Evolutionary conservation across 2,797 vertebrate genomes (phyloP).

Genomic region (Falco berigora): DNA sequence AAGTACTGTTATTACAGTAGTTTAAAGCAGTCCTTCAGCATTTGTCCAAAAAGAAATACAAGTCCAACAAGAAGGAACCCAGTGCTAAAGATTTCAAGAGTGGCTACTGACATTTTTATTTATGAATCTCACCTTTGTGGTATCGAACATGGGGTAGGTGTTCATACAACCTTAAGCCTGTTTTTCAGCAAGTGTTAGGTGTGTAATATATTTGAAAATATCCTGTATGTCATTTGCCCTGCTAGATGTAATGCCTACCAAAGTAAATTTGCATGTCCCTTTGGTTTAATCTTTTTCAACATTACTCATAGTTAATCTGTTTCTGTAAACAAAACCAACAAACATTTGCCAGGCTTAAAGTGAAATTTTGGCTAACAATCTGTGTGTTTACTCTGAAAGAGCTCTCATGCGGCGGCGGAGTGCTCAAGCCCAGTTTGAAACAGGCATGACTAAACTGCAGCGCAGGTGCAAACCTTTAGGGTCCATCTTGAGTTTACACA

Average conservation of each 20-base stretch:
- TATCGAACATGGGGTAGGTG: not conserved
- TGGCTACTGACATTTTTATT: not conserved
- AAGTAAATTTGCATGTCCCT: not conserved
- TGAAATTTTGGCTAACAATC: not conserved
- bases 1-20: not conserved
- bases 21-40: not conserved
- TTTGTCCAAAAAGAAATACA: not conserved
- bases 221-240: not conserved
- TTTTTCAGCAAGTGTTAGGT: not conserved
- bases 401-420: not conserved
- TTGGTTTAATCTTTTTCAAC: not conserved
- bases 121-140: not conserved
- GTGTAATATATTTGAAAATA: not conserved
- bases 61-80: not conserved
- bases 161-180: not conserved
- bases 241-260: not conserved
- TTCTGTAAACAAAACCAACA: not conserved
- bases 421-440: not conserved
- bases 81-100: not conserved
- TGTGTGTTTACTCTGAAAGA: not conserved
- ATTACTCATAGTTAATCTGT: not conserved
- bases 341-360: not conserved
- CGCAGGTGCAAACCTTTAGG: not conserved
- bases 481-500: not conserved
- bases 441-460: not conserved